Evolutionary conservation across 1,140 invertebrate genomes (phyloP), one percentile per base, ranked within the genome.

Genomic region (Hyles euphorbiae): DNA sequence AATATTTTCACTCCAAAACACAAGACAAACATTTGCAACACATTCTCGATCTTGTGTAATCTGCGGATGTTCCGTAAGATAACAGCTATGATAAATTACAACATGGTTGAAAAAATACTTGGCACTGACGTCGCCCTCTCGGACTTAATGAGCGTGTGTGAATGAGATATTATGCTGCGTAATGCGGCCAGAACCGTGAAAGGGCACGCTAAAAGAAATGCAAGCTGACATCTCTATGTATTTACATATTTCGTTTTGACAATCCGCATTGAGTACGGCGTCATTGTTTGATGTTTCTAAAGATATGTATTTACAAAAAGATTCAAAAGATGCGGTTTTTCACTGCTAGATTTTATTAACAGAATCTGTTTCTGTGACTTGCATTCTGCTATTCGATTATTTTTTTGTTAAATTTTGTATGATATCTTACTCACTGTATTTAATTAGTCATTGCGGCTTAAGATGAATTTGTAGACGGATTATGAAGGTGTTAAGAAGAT

Each of bases 41-140:
- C 58, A 59, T 58, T 63, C 61, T 46, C 9, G 46, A 48, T 56
- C 58, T 45, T 55, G 40, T 44, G 12, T 33, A 40, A 12, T 11
- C 36, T 40, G 34, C 50, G 50, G 47, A 59, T 55, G 47, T 44
- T 53, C 53, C 53, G 8, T 53, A 51, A 59, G 61, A 63, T 63
- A 63, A 56, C 57, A 12, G 40, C 53, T 43, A 51, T 63, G 61
- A 63, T 63, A 63, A 63, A 63, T 63, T 57, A 53, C 58, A 58
- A 56, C 54, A 58, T 54, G 58, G 56, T 55, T 58, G 61, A 63
- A 63, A 63, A 63, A 63, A 63, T 63, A 51, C 56, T 11, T 57
- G 22, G 49, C 50, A 47, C 12, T 44, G 56, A 58, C 52, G 9
- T 12, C 56, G 3, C 53, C 3, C 33, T 34, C 10, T 47, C 10